A percentile compares a stretch with the other conserved stretches of the same genome.
These are phyloP conservation scores for Sylvicola cinctus DNA, from an alignment of 2,888 invertebrate species.

Conservation along the genomic window DNA sequence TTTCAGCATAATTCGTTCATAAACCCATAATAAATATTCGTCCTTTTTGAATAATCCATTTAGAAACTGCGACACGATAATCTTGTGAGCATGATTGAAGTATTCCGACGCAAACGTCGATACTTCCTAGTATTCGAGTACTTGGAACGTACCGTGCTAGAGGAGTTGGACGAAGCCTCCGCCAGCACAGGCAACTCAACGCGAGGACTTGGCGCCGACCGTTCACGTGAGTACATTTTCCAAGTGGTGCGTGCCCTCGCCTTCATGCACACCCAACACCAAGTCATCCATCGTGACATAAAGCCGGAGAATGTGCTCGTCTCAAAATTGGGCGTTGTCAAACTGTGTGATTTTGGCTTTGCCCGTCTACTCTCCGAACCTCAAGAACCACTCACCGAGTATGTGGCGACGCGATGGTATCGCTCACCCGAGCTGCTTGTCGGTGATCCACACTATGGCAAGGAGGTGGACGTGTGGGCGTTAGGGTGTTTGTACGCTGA, in stretches of 20 bases:
- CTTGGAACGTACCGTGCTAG: slow-evolving; percentile 65
- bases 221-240: slow-evolving; percentile 52
- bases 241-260: slow-evolving; percentile 63
- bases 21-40: slow-evolving; percentile 2
- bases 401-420: slow-evolving; percentile 77
- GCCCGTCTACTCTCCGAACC: slow-evolving; percentile 45
- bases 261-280: slow-evolving; percentile 64
- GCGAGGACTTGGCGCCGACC: slow-evolving; percentile 50
- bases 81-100: slow-evolving; percentile 72
- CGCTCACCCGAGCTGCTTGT: slow-evolving; percentile 70
- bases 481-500: slow-evolving; percentile 67
- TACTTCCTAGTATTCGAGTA: slow-evolving; percentile 80
- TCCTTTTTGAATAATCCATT: slow-evolving; percentile 5
- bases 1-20: no score
- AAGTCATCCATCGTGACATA: slow-evolving; percentile 75
- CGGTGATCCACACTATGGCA: slow-evolving; percentile 51
- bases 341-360: slow-evolving; percentile 82
- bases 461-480: slow-evolving; percentile 74
- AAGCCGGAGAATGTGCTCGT: slow-evolving; percentile 81
- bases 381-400: slow-evolving; percentile 70
- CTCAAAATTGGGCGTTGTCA: slow-evolving; percentile 57
- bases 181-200: slow-evolving; percentile 14
- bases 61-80: slow-evolving; percentile 78
- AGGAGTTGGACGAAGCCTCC: slow-evolving; percentile 50
- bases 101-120: slow-evolving; percentile 62